phyloP scores from a whole-genome alignment of 2,888 invertebrate species.

The Sarcophaga caerulescens region DNA sequence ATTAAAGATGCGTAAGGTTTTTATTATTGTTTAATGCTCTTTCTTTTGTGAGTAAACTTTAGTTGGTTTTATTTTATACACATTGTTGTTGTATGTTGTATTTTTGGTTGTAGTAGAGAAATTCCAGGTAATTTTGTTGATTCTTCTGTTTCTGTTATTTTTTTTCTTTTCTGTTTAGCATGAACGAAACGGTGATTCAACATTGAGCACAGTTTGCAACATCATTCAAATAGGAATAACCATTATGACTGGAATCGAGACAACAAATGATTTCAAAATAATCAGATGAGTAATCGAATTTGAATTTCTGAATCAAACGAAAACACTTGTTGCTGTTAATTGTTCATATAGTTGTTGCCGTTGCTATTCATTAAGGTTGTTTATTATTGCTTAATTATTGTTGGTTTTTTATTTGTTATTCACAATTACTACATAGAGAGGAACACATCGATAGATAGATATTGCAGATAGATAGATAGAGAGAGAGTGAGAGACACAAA shows the following conservation, averaged over 20 bases:
- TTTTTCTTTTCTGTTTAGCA: slow-evolving; percentile 15
- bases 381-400: background rate
- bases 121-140: slow-evolving; percentile 62
- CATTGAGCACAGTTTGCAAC: slow-evolving; percentile 51
- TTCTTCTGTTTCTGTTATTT: background rate
- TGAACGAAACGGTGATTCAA: slow-evolving; percentile 62
- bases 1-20: too few relatives aligned
- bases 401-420: background rate
- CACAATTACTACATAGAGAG: too few relatives aligned
- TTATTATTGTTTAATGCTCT: background rate
- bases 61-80: background rate
- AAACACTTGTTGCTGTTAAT: slow-evolving; percentile 55
- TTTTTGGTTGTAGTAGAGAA: slow-evolving; percentile 23
- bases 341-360: slow-evolving; percentile 20
- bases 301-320: slow-evolving; percentile 38
- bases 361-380: slow-evolving; percentile 4
- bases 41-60: background rate
- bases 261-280: slow-evolving; percentile 20
- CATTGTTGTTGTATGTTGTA: slow-evolving; percentile 2
- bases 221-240: slow-evolving; percentile 52
- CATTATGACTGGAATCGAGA: slow-evolving; percentile 25
- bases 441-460: background rate
- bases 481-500: slow-evolving; percentile 8
- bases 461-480: background rate
- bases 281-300: slow-evolving; percentile 63